These are phyloP conservation scores for Tonatia bakeri DNA, from an alignment of 2,113 vertebrate species.

Conservation along the genomic window DNA sequence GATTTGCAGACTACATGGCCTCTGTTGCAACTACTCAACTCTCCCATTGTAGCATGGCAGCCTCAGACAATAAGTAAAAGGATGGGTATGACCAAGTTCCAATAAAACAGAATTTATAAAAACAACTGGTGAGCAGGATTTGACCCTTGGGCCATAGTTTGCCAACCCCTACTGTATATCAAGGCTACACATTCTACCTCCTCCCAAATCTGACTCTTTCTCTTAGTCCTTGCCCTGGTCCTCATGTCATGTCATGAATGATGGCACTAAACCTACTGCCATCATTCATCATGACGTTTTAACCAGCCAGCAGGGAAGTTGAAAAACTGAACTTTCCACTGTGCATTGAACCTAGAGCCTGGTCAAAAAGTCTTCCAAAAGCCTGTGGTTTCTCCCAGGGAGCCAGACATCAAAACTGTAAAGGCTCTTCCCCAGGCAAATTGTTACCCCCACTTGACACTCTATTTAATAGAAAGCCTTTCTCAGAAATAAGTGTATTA, in stretches of 20 bases:
- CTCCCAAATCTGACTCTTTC: not conserved
- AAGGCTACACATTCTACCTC: not conserved
- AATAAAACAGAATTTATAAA: constrained; percentile 4
- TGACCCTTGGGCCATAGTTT: not conserved
- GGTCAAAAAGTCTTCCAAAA: constrained; percentile 40
- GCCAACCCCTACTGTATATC: not conserved
- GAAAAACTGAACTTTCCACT: constrained; percentile 16
- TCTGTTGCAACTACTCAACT: not conserved
- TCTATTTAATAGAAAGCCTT: constrained; percentile 69
- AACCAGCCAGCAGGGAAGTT: not conserved
- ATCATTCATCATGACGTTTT: not conserved
- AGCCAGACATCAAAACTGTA: constrained; percentile 49
- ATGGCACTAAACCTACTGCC: not conserved
- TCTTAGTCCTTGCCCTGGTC: not conserved
- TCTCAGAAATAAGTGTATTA: constrained; percentile 67
- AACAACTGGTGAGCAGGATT: not conserved
- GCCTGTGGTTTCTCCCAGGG: constrained; percentile 42
- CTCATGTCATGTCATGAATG: not conserved
- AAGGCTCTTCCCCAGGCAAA: constrained; percentile 56
- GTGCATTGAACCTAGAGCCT: constrained; percentile 8
- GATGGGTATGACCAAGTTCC: not conserved
- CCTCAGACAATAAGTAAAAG: not conserved
- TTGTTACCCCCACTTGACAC: constrained; percentile 64
- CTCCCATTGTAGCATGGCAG: not conserved
- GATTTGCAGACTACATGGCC: not conserved